Conservation (phyloP, 2,113 vertebrate species). For the Furnarius figulus region DNA sequence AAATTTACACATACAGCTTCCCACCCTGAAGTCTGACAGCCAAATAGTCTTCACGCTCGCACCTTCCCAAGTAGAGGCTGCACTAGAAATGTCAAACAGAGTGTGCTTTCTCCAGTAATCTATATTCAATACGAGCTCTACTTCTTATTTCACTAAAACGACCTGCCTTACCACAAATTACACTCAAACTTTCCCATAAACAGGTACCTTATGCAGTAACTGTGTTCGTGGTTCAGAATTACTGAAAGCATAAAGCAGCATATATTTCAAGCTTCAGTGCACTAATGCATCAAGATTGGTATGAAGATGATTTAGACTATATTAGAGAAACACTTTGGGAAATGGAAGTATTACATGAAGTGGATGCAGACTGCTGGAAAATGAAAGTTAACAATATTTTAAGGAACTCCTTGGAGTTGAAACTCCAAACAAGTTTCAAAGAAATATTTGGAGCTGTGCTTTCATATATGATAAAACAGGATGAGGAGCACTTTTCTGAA, state of each 20-base stretch:
- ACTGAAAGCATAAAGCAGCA: not conserved
- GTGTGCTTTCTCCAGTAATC: not conserved
- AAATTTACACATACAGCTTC: not conserved
- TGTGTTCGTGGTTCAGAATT: not conserved
- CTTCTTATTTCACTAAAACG: not conserved
- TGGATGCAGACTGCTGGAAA: not conserved
- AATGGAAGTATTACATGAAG: not conserved
- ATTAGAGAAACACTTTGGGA: not conserved
- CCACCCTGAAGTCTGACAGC: not conserved
- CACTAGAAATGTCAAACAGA: not conserved
- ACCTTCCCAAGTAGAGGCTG: not conserved
- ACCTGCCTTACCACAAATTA: not conserved
- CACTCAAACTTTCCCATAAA: not conserved
- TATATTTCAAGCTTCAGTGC: not conserved
- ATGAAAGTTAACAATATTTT: not conserved
- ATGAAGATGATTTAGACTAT: not conserved
- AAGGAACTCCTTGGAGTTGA: not conserved
- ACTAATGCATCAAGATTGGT: not conserved
- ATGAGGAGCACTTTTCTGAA: not conserved
- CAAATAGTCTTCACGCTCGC: not conserved
- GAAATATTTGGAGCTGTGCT: constrained; percentile 1
- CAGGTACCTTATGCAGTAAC: not conserved
- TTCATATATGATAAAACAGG: not conserved
- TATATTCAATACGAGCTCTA: not conserved
- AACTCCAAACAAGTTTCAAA: not conserved